These are phyloP conservation scores for Naja naja DNA, from an alignment of 2,113 vertebrate genomes.

Conservation along the genomic window DNA sequence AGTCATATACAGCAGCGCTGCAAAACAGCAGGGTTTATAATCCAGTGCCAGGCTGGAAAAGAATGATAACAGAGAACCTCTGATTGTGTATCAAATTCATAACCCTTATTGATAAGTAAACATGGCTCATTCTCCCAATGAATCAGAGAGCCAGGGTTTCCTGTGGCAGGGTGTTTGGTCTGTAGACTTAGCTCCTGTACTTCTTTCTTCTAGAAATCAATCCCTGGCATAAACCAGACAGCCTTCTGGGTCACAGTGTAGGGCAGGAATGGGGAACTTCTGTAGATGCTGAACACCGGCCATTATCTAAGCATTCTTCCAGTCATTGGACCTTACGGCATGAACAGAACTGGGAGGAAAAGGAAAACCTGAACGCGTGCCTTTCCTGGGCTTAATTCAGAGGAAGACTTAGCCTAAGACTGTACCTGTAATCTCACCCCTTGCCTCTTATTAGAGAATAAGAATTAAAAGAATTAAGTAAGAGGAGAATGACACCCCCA, in stretches of 20 bases:
- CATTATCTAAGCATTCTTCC: not conserved
- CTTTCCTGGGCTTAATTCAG: not conserved
- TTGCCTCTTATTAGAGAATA: not conserved
- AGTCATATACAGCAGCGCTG: not conserved
- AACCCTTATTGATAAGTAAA: not conserved
- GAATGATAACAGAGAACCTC: not conserved
- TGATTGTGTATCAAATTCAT: not conserved
- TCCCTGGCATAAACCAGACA: not conserved
- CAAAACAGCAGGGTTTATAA: not conserved
- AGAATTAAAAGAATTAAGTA: not conserved
- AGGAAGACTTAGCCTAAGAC: not conserved
- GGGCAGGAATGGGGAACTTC: not conserved
- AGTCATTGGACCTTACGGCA: not conserved
- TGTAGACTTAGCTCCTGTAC: not conserved
- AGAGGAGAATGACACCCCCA: not conserved
- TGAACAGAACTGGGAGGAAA: fast-evolving
- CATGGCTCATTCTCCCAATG: too few species aligned
- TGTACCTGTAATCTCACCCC: not conserved
- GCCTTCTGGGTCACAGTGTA: not conserved
- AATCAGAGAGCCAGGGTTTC: not conserved
- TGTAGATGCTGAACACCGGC: not conserved
- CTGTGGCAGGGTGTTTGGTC: not conserved
- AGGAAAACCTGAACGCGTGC: not conserved
- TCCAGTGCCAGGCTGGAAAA: too few species aligned
- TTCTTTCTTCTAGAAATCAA: not conserved